A percentile compares a stretch with the other conserved stretches of the same genome.
Conservation (phyloP, 1,140 invertebrate genomes). For the Microvelia longipes region DNA sequence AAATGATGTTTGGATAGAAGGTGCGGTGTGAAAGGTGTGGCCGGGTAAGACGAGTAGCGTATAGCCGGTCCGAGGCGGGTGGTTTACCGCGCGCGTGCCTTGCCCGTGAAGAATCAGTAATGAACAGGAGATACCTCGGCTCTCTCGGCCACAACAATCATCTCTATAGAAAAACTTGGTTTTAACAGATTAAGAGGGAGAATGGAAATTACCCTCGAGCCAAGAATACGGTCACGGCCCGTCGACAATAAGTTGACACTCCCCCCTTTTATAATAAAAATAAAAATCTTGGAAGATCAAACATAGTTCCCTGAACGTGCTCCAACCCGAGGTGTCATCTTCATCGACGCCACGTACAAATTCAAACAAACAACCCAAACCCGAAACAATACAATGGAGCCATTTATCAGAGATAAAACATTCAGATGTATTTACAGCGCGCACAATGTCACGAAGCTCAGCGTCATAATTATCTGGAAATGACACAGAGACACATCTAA, state of each 20-base stretch:
- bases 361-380: neutral
- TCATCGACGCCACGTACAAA: too few species aligned
- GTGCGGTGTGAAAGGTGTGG: neutral
- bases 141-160: neutral
- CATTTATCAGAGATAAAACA: neutral
- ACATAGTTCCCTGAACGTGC: too few species aligned
- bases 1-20: too few species aligned
- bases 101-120: neutral
- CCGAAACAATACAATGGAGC: neutral
- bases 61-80: neutral
- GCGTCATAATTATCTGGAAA: too few species aligned
- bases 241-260: neutral
- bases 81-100: neutral
- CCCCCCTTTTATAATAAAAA: neutral
- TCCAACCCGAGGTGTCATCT: too few species aligned
- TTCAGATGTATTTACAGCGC: neutral
- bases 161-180: too few species aligned
- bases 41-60: neutral
- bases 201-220: neutral
- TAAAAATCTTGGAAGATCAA: neutral
- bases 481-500: too few species aligned
- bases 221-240: neutral
- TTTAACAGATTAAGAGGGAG: too few species aligned
- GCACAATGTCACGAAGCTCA: neutral
- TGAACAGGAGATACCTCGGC: neutral